A percentile compares a stretch with the other conserved stretches of the same genome.
These are phyloP conservation scores for Saccostrea echinata DNA, from an alignment of 1,140 invertebrate genomes.

Conservation along the genomic window DNA sequence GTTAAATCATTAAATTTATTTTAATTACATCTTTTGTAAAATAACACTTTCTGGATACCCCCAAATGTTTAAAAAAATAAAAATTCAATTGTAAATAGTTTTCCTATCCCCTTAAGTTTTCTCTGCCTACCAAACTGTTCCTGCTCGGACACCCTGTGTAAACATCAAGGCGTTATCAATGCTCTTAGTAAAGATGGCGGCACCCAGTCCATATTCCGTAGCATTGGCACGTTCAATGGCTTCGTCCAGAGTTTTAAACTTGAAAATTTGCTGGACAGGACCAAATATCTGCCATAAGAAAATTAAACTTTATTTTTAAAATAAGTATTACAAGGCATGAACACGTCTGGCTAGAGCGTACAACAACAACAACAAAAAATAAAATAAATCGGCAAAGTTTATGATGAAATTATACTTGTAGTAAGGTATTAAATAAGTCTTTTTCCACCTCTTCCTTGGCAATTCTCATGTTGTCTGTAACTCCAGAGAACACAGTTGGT, in stretches of 20 bases:
- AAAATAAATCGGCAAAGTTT: too few species aligned
- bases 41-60: too few species aligned
- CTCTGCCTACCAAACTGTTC: constrained; percentile 89
- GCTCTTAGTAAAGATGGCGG: constrained; percentile 92
- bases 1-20: too few species aligned
- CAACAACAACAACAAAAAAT: too few species aligned
- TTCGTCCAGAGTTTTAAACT: constrained; percentile 93
- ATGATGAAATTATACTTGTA: too few species aligned
- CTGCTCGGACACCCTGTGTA: constrained; percentile 86
- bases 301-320: neutral
- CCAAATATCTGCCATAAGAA: constrained; percentile 89
- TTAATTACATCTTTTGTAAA: too few species aligned
- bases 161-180: constrained; percentile 85
- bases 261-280: constrained; percentile 93
- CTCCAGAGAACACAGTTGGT: constrained; percentile 97
- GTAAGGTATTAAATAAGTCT: too few species aligned
- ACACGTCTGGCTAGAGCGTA: too few species aligned
- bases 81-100: too few species aligned
- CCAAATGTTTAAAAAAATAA: too few species aligned
- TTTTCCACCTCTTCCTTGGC: constrained; percentile 89
- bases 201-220: constrained; percentile 92
- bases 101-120: too few species aligned
- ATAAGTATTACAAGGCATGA: too few species aligned
- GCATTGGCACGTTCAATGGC: constrained; percentile 93
- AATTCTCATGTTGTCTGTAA: constrained; percentile 95